Evolutionary conservation across 2,113 vertebrate species (phyloP).

Genomic region (Colossoma macropomum): DNA sequence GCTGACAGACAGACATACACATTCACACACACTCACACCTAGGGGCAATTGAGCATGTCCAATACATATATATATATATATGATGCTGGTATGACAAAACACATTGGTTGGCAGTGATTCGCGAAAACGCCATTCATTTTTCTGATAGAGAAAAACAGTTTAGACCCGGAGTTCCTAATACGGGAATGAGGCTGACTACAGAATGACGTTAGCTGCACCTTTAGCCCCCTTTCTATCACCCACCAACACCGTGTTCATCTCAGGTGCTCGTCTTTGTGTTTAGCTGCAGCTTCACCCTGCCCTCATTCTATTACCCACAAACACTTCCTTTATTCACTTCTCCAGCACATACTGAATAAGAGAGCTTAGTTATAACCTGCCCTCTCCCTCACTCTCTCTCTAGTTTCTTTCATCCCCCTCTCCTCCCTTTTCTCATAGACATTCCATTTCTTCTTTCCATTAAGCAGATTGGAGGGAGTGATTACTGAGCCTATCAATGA

Average conservation of each 20-base stretch:
- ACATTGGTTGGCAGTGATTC: too few relatives aligned
- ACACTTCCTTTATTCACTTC: slow-evolving; percentile 47
- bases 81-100: too few relatives aligned
- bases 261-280: slow-evolving; percentile 43
- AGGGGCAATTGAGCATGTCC: too few relatives aligned
- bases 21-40: too few relatives aligned
- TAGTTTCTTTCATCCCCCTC: slow-evolving; percentile 37
- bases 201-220: slow-evolving; percentile 58
- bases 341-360: slow-evolving; percentile 15
- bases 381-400: slow-evolving; percentile 27
- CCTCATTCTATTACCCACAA: slow-evolving; percentile 41
- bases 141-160: too few relatives aligned
- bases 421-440: slow-evolving; percentile 46
- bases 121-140: too few relatives aligned
- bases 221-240: slow-evolving; percentile 37
- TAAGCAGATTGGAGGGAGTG: slow-evolving; percentile 71
- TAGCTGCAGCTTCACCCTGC: slow-evolving; percentile 57
- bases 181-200: too few relatives aligned
- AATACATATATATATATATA: too few relatives aligned
- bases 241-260: slow-evolving; percentile 34
- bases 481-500: slow-evolving; percentile 75
- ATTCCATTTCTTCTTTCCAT: slow-evolving; percentile 60
- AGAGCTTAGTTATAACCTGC: slow-evolving; percentile 21
- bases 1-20: too few relatives aligned
- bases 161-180: too few relatives aligned